Conservation (phyloP, 2,797 vertebrate species). For the Serranus cabrilla region DNA sequence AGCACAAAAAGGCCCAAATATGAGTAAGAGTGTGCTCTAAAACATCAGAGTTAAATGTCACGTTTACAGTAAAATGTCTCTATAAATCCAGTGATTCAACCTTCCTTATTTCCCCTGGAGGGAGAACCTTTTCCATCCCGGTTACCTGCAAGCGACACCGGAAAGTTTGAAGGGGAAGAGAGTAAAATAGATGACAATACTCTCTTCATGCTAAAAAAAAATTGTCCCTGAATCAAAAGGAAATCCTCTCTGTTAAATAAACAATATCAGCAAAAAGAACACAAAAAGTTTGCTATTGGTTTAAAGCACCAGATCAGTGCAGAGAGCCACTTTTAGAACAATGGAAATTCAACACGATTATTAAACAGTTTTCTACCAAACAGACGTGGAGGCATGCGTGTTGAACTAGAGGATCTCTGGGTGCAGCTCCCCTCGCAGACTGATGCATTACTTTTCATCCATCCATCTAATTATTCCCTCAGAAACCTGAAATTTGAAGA, state of each 20-base stretch:
- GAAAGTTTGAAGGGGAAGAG: conserved; percentile 73
- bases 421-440: conserved; percentile 81
- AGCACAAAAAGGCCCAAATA: neutral
- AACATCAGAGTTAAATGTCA: conserved; percentile 58
- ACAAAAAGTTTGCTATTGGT: conserved; percentile 81
- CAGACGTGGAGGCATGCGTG: conserved; percentile 76
- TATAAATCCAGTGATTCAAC: conserved; percentile 54
- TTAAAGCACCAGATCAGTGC: conserved; percentile 77
- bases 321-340: conserved; percentile 85
- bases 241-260: conserved; percentile 82
- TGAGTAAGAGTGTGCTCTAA: conserved; percentile 2
- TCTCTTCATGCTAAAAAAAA: conserved; percentile 63
- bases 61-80: conserved; percentile 66
- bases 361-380: conserved; percentile 86
- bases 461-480: conserved; percentile 91
- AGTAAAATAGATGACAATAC: conserved; percentile 64
- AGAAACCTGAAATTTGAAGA: conserved; percentile 91
- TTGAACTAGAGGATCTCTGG: conserved; percentile 84
- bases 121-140: conserved; percentile 61
- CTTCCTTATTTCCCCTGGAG: conserved; percentile 57
- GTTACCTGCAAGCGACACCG: conserved; percentile 73
- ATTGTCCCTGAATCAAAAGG: conserved; percentile 72
- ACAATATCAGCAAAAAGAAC: conserved; percentile 80
- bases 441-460: conserved; percentile 88
- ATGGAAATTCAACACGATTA: conserved; percentile 82